Base-by-base conservation (phyloP, 2,888 invertebrate genomes). In the Strigamia maritima region DNA sequence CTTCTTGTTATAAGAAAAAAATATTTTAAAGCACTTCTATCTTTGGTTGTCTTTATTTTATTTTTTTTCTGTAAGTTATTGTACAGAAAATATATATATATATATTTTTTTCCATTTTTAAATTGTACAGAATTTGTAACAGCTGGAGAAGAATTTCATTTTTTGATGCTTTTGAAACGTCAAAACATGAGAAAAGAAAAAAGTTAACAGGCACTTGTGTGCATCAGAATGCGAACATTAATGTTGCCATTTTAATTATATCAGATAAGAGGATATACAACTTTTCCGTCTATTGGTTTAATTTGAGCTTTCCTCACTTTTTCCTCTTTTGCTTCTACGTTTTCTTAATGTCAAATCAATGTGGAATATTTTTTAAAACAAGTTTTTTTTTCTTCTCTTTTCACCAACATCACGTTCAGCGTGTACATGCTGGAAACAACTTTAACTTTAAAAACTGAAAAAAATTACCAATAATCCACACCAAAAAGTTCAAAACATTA, bases 271-370 rank as follows among this genome's bases (percentile, higher is more conserved):
- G 26, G 70, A 6, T 70, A 70, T 70, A 35, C 35, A 28, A 70
- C 28, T 24, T 70, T 70, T 70, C 12, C 24, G n/a, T 70, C 28
- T 70, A 70, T 70, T 70, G 70, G 70, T 70, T 70, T 4, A 70
- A 70, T 70, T 70, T 70, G 12, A 70, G 12, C 28, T 70, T 70
- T 70, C 14, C 28, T 10, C 7, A 26, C 26, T 70, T 70, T 12
- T 28, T 26, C 26, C 24, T 22, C 60, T 49, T 16, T 35, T 0
- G 44, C 44, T 44, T 65, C 60, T 10, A 26, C 70, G 26, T 14
- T 70, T 70, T 70, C 70, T 70, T 70, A 70, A 70, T 26, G 70
- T 70, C 70, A 70, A 70, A 70, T 70, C 70, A 28, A 70, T 70
- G 70, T 16, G 14, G 14, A 14, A 28, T 70, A 10, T 60, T 60